A percentile compares a stretch with the other conserved stretches of the same genome.
Evolutionary conservation across 1,140 invertebrate genomes (phyloP).

Genomic region (Ditylenchus dipsaci): DNA sequence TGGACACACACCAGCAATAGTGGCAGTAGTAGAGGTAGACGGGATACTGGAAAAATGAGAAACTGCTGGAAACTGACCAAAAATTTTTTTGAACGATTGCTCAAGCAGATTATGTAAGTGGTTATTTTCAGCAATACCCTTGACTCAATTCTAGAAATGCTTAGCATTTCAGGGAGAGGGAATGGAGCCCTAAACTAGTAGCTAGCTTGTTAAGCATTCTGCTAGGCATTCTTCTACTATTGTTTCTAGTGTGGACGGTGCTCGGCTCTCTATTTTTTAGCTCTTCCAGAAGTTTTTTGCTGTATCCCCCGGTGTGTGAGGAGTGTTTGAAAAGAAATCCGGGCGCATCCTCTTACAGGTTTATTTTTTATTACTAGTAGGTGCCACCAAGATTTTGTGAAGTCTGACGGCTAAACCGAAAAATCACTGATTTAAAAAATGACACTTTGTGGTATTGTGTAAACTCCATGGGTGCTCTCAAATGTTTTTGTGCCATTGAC

Average conservation of each 20-base stretch:
- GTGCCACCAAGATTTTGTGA: too few relatives aligned
- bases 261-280: conserved; percentile 36
- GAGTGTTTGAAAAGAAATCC: conserved; percentile 53
- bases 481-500: too few relatives aligned
- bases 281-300: conserved; percentile 30
- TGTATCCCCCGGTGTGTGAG: conserved; percentile 55
- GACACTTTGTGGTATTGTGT: too few relatives aligned
- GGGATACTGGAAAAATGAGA: background rate
- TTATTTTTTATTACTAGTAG: too few relatives aligned
- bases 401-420: too few relatives aligned
- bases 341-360: conserved; percentile 13
- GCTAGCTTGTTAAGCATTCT: conserved; percentile 17
- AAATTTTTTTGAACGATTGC: conserved; percentile 7
- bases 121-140: background rate
- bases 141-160: too few relatives aligned
- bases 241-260: conserved; percentile 45
- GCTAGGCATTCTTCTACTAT: conserved; percentile 35
- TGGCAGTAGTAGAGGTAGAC: background rate
- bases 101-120: conserved; percentile 12
- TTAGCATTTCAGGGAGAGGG: conserved; percentile 31
- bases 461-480: too few relatives aligned
- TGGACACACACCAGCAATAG: background rate
- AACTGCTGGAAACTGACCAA: background rate
- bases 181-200: conserved; percentile 47
- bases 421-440: too few relatives aligned